Percentiles rank a stretch among this genome's conserved stretches.
These are phyloP conservation scores for Amphiprion percula DNA, from an alignment of 2,113 vertebrate genomes.

Conservation along the genomic window DNA sequence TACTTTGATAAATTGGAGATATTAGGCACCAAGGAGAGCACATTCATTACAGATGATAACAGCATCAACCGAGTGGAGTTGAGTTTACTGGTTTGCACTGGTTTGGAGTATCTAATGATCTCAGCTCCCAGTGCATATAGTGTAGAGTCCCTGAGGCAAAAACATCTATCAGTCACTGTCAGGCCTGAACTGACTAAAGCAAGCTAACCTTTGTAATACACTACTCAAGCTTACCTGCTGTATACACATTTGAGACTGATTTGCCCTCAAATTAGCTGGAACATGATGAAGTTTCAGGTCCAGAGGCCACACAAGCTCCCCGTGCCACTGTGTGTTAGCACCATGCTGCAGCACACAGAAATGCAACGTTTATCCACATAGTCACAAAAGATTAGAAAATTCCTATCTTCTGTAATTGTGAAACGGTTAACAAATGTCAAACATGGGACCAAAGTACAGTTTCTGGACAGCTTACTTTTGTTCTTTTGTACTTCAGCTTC, in stretches of 20 bases:
- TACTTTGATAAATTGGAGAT: too few relatives aligned
- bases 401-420: too few relatives aligned
- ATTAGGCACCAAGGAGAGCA: not conserved
- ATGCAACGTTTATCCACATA: not conserved
- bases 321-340: constrained; percentile 73
- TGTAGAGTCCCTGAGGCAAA: too few relatives aligned
- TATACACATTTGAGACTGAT: not conserved
- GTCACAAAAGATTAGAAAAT: too few relatives aligned
- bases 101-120: not conserved
- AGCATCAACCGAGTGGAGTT: not conserved
- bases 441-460: too few relatives aligned
- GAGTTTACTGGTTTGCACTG: not conserved
- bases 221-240: not conserved
- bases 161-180: not conserved
- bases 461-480: too few relatives aligned
- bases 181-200: not conserved
- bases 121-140: not conserved
- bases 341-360: constrained; percentile 75
- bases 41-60: not conserved
- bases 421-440: too few relatives aligned
- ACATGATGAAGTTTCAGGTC: constrained; percentile 72
- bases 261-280: not conserved
- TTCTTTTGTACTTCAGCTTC: too few relatives aligned
- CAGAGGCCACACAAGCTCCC: constrained; percentile 71
- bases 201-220: not conserved